Evolutionary conservation across 2,888 invertebrate species (phyloP).

Genomic region (Caprella mutica): DNA sequence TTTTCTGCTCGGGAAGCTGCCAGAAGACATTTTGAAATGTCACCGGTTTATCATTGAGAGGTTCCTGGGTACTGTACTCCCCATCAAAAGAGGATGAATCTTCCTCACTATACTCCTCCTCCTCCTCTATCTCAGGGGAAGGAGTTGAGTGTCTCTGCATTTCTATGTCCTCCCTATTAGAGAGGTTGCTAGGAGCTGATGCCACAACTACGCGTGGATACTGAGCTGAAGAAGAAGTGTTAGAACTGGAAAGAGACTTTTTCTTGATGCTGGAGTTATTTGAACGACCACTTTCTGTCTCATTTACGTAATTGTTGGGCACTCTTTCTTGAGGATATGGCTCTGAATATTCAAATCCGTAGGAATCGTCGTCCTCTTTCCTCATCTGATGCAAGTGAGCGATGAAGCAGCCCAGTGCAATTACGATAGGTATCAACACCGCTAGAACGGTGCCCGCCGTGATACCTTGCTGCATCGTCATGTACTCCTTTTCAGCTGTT

Average conservation of each 20-base stretch:
- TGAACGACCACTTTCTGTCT: too few species aligned
- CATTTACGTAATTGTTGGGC: too few species aligned
- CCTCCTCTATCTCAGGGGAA: not conserved
- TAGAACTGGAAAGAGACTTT: too few species aligned
- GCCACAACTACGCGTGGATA: too few species aligned
- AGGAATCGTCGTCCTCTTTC: not conserved
- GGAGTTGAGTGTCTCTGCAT: not conserved
- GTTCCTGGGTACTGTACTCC: constrained; percentile 32
- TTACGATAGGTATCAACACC: constrained; percentile 56
- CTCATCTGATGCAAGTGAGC: constrained; percentile 13
- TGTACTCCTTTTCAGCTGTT: constrained; percentile 57
- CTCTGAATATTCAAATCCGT: too few species aligned
- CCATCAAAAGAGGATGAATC: constrained; percentile 20
- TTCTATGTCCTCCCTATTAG: not conserved
- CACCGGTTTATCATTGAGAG: constrained; percentile 27
- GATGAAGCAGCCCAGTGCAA: constrained; percentile 34
- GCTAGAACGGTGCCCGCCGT: constrained; percentile 66
- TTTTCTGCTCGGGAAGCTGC: constrained; percentile 10
- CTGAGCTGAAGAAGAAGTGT: too few species aligned
- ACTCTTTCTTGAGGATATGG: too few species aligned
- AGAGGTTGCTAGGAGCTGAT: not conserved
- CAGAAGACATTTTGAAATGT: constrained; percentile 27
- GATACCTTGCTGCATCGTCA: constrained; percentile 59
- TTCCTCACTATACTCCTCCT: not conserved
- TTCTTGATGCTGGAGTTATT: too few species aligned